A percentile compares a stretch with the other conserved stretches of the same genome.
phyloP scores from a whole-genome alignment of 2,888 invertebrate species.

The Sminthurides aquaticus region DNA sequence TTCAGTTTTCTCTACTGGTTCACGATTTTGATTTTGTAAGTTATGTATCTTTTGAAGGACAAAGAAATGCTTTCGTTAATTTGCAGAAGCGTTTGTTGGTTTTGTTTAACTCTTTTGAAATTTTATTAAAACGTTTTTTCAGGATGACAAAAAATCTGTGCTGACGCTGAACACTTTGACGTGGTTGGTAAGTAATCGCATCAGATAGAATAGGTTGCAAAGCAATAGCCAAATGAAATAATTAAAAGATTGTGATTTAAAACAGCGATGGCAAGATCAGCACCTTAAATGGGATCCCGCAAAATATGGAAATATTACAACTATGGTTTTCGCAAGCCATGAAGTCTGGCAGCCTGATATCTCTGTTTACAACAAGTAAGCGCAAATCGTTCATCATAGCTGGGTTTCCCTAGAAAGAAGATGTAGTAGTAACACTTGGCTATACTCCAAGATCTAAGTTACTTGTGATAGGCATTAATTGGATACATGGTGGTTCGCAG shows the following conservation, averaged over 20 bases:
- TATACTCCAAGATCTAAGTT: no score
- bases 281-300: conserved; percentile 64
- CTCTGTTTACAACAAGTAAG: conserved; percentile 56
- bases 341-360: conserved; percentile 75
- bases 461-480: background rate
- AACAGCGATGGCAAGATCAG: conserved; percentile 65
- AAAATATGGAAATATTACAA: conserved; percentile 59
- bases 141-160: conserved; percentile 57
- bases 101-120: no score
- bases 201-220: background rate
- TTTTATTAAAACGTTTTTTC: no score
- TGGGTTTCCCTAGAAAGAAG: no score
- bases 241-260: no score
- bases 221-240: no score
- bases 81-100: no score
- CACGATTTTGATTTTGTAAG: conserved; percentile 42
- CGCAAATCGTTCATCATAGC: background rate
- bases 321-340: conserved; percentile 59
- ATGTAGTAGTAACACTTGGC: no score
- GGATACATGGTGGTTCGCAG: conserved; percentile 1
- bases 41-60: background rate
- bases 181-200: conserved; percentile 53
- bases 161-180: conserved; percentile 58
- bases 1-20: conserved; percentile 31
- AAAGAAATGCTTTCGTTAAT: no score